These are phyloP conservation scores for Gobiocypris rarus DNA, from an alignment of 2,113 vertebrate genomes.

Conservation along the genomic window DNA sequence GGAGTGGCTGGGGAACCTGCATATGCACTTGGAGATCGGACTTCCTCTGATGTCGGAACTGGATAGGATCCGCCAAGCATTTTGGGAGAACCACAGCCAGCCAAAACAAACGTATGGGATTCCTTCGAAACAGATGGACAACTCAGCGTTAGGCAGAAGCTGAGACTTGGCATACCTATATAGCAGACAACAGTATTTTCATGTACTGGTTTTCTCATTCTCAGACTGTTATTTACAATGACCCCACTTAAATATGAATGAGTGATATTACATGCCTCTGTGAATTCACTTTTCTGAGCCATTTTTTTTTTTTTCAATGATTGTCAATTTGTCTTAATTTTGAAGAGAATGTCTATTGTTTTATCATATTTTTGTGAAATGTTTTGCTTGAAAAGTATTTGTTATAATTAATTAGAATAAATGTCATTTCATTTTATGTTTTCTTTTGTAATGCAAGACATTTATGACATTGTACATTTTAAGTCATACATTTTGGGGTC, in stretches of 20 bases:
- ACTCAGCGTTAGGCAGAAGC: not conserved
- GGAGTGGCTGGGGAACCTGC: constrained; percentile 88
- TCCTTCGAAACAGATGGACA: constrained; percentile 59
- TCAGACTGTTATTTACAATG: not conserved
- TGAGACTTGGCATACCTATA: not conserved
- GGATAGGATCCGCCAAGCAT: constrained; percentile 82
- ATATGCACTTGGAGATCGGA: constrained; percentile 87
- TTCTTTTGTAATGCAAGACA: not conserved
- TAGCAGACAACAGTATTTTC: not conserved
- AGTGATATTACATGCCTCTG: not conserved
- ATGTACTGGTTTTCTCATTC: not conserved
- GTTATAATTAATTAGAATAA: not conserved
- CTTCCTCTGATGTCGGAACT: constrained; percentile 86
- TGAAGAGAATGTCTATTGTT: not conserved
- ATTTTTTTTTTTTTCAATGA: not conserved
- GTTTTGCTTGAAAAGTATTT: not conserved
- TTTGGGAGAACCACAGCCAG: constrained; percentile 79
- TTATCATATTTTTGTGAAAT: not conserved
- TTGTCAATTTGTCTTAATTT: not conserved
- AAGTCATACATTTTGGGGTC: not conserved
- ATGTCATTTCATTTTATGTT: not conserved
- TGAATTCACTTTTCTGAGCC: constrained; percentile 10
- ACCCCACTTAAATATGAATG: not conserved
- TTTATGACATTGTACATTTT: not conserved
- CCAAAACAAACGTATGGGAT: constrained; percentile 62